Percentiles rank a stretch among this genome's conserved stretches.
Evolutionary conservation across 2,888 invertebrate genomes (phyloP).

Genomic region (Tachystola acroxantha): DNA sequence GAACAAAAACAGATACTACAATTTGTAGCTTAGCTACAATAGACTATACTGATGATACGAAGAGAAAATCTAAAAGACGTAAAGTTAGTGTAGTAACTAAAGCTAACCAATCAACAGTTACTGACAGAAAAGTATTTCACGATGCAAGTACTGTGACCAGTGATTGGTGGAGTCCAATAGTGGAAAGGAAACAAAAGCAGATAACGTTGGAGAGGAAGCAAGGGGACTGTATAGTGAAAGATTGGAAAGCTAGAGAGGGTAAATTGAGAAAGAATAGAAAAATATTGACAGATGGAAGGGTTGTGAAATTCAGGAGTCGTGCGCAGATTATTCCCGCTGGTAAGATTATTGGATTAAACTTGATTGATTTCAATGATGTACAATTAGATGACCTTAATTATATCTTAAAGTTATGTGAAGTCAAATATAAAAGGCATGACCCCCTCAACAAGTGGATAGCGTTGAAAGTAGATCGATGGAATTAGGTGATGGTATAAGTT

Average conservation of each 20-base stretch:
- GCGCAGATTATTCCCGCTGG: conserved; percentile 44
- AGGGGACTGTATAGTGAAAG: conserved; percentile 10
- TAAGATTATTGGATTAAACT: conserved; percentile 22
- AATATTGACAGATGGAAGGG: conserved; percentile 25
- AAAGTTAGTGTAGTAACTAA: conserved; percentile 25
- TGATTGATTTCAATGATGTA: background rate
- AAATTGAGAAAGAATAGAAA: conserved; percentile 18
- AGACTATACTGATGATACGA: conserved; percentile 17
- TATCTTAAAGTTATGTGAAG: too few species aligned
- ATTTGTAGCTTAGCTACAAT: conserved; percentile 31
- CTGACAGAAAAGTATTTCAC: conserved; percentile 24
- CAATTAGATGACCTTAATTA: background rate
- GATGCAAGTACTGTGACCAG: conserved; percentile 42
- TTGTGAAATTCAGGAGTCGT: conserved; percentile 42
- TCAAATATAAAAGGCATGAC: too few species aligned
- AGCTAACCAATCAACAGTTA: conserved; percentile 33
- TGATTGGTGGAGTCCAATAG: conserved; percentile 58
- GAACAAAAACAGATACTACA: conserved; percentile 30
- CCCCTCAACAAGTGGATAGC: too few species aligned
- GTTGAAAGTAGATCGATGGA: too few species aligned
- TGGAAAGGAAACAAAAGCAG: conserved; percentile 33
- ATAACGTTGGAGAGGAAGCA: conserved; percentile 16
- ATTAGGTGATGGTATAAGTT: too few species aligned
- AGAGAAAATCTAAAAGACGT: conserved; percentile 4
- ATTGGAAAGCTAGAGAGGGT: conserved; percentile 2